These are phyloP conservation scores for Tapirus indicus DNA, from an alignment of 2,797 vertebrate species.

Conservation along the genomic window DNA sequence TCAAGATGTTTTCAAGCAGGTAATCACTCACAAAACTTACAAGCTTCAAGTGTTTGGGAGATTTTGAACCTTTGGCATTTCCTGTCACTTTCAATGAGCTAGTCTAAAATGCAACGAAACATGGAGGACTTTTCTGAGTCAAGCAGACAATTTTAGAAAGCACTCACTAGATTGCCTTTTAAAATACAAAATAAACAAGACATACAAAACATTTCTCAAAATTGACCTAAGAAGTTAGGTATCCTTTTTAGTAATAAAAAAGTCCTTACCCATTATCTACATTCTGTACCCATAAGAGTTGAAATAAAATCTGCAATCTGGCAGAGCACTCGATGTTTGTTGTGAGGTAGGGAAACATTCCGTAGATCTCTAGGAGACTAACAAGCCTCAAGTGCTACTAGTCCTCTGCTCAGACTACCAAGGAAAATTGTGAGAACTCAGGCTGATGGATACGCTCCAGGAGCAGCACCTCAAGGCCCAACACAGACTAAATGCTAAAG, in stretches of 20 bases:
- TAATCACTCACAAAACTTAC: neutral
- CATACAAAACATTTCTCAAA: conserved; percentile 18
- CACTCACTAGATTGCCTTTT: conserved; percentile 46
- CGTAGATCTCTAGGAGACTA: neutral
- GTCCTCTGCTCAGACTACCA: neutral
- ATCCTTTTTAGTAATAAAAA: conserved; percentile 3
- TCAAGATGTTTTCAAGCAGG: neutral
- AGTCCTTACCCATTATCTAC: neutral
- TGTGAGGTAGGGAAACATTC: neutral
- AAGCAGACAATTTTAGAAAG: conserved; percentile 42
- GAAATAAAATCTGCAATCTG: neutral
- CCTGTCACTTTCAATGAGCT: conserved; percentile 13
- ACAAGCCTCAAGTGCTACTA: neutral
- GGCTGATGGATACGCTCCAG: neutral
- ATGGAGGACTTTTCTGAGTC: neutral
- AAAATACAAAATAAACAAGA: conserved; percentile 38
- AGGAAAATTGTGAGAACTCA: conserved; percentile 3
- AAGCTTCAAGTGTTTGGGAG: neutral
- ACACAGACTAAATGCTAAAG: neutral
- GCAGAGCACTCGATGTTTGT: neutral
- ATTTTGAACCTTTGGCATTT: conserved; percentile 36
- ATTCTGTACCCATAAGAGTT: neutral
- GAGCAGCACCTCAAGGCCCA: neutral
- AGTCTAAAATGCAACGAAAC: neutral
- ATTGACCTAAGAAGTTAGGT: conserved; percentile 1